These are phyloP conservation scores for Theristus sp. DNA, from an alignment of 2,888 invertebrate species.

Conservation along the genomic window DNA sequence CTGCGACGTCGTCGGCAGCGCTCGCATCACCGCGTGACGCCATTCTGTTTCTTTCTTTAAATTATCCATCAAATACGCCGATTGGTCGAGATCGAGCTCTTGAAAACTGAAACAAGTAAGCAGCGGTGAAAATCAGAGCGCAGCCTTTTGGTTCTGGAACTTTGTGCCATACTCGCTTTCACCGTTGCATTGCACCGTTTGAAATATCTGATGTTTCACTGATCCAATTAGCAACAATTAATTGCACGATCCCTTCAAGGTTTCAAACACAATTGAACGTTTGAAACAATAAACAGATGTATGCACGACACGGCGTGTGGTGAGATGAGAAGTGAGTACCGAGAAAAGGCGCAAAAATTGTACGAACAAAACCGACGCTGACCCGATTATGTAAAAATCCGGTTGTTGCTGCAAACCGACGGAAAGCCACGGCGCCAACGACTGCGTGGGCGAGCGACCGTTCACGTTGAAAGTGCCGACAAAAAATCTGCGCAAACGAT, in stretches of 20 bases:
- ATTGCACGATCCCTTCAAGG: neutral
- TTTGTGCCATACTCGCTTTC: no score
- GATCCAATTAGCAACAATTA: neutral
- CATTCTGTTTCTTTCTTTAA: neutral
- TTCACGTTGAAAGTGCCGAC: constrained; percentile 83
- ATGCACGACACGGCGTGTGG: no score
- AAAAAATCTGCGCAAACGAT: constrained; percentile 11
- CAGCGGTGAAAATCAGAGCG: no score
- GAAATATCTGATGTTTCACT: neutral
- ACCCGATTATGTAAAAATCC: constrained; percentile 83
- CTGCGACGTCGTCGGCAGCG: neutral
- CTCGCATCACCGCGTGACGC: neutral
- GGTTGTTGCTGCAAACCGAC: constrained; percentile 47
- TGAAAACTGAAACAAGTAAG: neutral
- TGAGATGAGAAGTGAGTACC: no score
- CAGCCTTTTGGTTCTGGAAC: no score
- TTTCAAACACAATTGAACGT: neutral
- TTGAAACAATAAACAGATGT: no score
- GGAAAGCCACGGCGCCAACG: constrained; percentile 36
- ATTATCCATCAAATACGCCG: neutral
- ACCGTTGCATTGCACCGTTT: no score
- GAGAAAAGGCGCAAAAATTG: neutral
- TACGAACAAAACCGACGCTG: constrained; percentile 5
- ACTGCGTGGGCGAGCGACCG: constrained; percentile 55
- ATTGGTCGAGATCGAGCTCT: neutral